Evolutionary conservation across 2,113 vertebrate species (phyloP).

Genomic region (Oriolus oriolus): DNA sequence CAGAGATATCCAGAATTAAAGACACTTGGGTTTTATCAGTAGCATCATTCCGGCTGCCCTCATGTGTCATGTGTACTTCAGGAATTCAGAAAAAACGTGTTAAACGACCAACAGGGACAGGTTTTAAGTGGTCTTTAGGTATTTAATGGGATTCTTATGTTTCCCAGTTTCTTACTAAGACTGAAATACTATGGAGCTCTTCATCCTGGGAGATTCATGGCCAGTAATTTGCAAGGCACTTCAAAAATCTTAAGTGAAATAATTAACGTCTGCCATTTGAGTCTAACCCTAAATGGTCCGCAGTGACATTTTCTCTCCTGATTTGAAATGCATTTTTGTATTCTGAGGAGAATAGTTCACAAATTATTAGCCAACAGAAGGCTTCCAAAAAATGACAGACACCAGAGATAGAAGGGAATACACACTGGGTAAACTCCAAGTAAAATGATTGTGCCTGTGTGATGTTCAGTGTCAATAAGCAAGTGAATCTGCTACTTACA

Average conservation of each 20-base stretch:
- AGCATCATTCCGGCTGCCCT: neutral
- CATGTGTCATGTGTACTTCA: neutral
- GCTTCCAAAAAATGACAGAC: neutral
- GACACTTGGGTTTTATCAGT: neutral
- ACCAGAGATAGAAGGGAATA: neutral
- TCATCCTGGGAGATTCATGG: neutral
- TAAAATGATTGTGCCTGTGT: constrained; percentile 10
- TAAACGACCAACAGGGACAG: neutral
- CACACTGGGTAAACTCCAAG: neutral
- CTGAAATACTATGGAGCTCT: neutral
- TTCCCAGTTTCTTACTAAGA: neutral
- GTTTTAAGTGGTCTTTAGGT: neutral
- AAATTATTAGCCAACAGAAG: constrained; percentile 3
- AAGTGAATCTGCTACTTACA: constrained; percentile 6
- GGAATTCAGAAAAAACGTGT: neutral
- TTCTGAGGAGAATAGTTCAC: neutral
- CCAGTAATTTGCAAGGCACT: neutral
- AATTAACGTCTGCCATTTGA: neutral
- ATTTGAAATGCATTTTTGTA: neutral
- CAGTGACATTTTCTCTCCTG: neutral
- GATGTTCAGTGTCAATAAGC: neutral
- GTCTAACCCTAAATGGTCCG: neutral
- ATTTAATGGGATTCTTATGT: neutral
- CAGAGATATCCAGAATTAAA: neutral
- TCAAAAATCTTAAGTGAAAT: neutral